phyloP scores from a whole-genome alignment of 2,888 invertebrate genomes.

The Pseudococcus viburni region DNA sequence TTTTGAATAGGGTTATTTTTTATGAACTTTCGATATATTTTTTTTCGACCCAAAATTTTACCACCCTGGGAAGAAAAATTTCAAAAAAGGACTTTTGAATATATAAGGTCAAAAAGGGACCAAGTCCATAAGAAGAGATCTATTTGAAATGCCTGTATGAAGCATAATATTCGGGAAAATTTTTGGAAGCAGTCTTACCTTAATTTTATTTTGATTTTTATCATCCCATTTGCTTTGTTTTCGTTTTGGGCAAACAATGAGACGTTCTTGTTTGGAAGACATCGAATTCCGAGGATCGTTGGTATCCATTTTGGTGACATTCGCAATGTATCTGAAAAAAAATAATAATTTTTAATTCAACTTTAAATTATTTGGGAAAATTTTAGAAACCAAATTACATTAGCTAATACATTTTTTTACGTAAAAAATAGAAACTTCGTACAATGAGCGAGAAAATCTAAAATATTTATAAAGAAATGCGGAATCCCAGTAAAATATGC shows the following conservation, averaged over 20 bases:
- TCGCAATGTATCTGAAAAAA: constrained; percentile 3
- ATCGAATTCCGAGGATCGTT: constrained; percentile 43
- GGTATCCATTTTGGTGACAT: constrained; percentile 60
- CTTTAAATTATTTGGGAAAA: too few relatives aligned
- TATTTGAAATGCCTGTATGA: too few relatives aligned
- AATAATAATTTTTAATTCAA: not conserved
- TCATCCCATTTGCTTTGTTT: constrained; percentile 64
- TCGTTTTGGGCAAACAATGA: constrained; percentile 61
- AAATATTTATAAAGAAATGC: not conserved
- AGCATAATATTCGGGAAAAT: not conserved
- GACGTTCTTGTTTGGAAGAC: constrained; percentile 65
- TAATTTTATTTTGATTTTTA: constrained; percentile 65
- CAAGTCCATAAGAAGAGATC: too few relatives aligned
- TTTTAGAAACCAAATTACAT: too few relatives aligned
- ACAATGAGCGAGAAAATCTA: not conserved
- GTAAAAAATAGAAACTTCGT: not conserved
- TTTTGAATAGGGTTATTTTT: too few relatives aligned
- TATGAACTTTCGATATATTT: too few relatives aligned
- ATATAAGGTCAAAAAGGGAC: too few relatives aligned
- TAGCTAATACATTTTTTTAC: too few relatives aligned
- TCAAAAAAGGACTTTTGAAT: too few relatives aligned
- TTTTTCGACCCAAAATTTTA: too few relatives aligned
- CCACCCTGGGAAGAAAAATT: too few relatives aligned
- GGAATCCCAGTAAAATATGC: constrained; percentile 20
- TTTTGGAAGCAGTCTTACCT: constrained; percentile 15